These are phyloP conservation scores for Potorous gilbertii DNA, from an alignment of 2,797 vertebrate species.

Conservation along the genomic window DNA sequence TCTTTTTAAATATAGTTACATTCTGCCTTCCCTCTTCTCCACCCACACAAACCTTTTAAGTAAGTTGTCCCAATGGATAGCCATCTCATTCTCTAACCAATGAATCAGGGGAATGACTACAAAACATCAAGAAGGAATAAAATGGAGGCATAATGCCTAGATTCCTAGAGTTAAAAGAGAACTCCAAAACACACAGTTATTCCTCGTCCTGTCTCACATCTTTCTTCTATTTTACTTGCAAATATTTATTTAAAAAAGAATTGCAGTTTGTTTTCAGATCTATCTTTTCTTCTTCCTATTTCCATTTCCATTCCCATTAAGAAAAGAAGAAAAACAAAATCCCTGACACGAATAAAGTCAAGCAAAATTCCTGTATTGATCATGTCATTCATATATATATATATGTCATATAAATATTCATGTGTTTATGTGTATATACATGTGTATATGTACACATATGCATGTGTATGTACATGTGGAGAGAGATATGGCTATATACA, in stretches of 20 bases:
- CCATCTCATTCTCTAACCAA: not conserved
- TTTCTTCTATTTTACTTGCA: not conserved
- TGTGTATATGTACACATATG: too few relatives aligned
- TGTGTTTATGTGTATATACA: accelerated
- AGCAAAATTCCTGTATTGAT: not conserved
- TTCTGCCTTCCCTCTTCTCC: not conserved
- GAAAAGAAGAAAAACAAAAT: not conserved
- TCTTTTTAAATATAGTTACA: not conserved
- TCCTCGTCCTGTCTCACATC: not conserved
- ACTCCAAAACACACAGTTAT: not conserved
- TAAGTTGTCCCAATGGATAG: not conserved
- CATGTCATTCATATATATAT: not conserved
- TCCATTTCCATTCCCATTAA: not conserved
- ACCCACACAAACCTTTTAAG: not conserved
- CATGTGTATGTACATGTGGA: too few relatives aligned
- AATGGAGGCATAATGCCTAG: not conserved
- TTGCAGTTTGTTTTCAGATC: not conserved
- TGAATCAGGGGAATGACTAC: not conserved
- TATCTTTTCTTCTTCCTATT: not conserved
- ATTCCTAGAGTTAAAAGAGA: not conserved
- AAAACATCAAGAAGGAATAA: not conserved
- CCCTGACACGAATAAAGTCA: not conserved
- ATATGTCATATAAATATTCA: too few relatives aligned
- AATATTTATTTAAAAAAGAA: not conserved
- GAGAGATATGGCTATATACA: not conserved